phyloP scores from a whole-genome alignment of 2,113 vertebrate genomes.

The Menidia beryllina region DNA sequence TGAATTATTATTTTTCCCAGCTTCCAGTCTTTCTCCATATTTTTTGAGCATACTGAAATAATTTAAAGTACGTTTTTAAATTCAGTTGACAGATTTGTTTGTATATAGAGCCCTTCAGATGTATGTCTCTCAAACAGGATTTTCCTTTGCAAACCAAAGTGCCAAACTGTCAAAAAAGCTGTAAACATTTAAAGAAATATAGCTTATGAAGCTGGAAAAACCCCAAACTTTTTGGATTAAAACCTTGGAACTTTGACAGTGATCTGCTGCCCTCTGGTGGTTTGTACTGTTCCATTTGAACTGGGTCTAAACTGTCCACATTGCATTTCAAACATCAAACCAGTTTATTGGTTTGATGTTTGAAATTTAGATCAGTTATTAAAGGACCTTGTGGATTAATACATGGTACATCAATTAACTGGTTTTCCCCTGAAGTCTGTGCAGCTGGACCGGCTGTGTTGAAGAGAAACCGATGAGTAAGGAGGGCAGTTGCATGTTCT shows the following conservation, averaged over 20 bases:
- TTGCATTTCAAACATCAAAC: too few relatives aligned
- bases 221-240: not conserved
- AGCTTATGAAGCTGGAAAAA: not conserved
- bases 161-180: not conserved
- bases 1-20: not conserved
- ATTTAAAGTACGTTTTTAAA: not conserved
- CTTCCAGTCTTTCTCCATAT: too few relatives aligned
- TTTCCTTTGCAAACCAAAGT: too few relatives aligned
- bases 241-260: not conserved
- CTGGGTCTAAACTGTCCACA: not conserved
- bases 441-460: too few relatives aligned
- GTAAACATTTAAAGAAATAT: not conserved
- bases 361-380: too few relatives aligned
- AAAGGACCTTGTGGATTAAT: too few relatives aligned
- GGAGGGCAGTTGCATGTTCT: conserved; percentile 58
- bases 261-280: conserved; percentile 33
- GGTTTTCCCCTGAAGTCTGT: too few relatives aligned
- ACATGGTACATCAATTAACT: too few relatives aligned
- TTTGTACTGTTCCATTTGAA: not conserved
- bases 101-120: not conserved
- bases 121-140: not conserved
- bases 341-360: too few relatives aligned
- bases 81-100: not conserved
- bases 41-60: not conserved
- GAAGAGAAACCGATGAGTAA: too few relatives aligned